Evolutionary conservation across 2,113 vertebrate genomes (phyloP), one percentile per base, ranked within the genome.

Genomic region (Zonotrichia leucophrys): DNA sequence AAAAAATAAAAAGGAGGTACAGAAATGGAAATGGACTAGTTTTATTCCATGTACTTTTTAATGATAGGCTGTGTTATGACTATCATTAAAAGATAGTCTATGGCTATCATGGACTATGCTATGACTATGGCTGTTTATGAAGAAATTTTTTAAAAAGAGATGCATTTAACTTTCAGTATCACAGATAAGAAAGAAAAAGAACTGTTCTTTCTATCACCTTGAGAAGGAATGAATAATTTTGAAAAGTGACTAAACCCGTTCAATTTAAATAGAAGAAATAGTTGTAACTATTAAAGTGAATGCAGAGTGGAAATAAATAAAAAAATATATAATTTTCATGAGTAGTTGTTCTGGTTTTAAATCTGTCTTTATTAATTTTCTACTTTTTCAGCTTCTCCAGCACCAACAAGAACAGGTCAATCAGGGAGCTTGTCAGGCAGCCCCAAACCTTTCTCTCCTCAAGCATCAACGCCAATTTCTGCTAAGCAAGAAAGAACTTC

Each of bases 371-470:
- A 84, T 95, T 85, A 31, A 62, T 95, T 91, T 30, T 84, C 4
- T 95, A 24, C 89, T 94, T 84, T 97, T 98, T 55, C 97, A 99
- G 99, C 99, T 50, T 99, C 99, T 69, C 99, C 99, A 84, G 98
- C 98, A 52, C 98, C 99, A 62, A 98, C 97, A 52, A 99, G 99
- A 97, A 98, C 98, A 5, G 99, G 98, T 83, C 98, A 98, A 97
- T 96, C 98, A 53, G 98, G 98, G 86, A 99, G 98, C 84, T 92
- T 98, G 68, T 98, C 99, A 2, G 98, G 98, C 96, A 99, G 99
- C 93, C 99, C 99, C 8, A 99, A 99, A 95, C 97, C 99, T 30
- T 98, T 99, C 94, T 99, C 98, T 91, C 98, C 99, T 46, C 99
- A 98, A 96, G 98, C 98, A 16, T 97, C 99, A 63, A 98, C 97